Evolutionary conservation across 2,797 vertebrate genomes (phyloP), one percentile per base, ranked within the genome.

Genomic region (Pagetopsis macropterus): DNA sequence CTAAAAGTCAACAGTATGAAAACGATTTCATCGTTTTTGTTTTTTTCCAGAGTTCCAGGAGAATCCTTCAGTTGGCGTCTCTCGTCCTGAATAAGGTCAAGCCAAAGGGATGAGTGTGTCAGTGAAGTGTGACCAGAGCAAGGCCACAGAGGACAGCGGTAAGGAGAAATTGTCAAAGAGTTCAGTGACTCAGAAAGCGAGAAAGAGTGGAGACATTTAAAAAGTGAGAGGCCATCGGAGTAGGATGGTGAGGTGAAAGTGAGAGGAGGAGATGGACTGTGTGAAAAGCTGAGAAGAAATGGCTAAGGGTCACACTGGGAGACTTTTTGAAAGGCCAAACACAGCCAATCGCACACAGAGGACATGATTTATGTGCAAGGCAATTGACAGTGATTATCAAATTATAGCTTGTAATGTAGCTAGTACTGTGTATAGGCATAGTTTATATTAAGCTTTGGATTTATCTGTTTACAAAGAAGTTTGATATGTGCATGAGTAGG

Each of bases 171-270:
- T 40, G 14, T 56, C 9, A 19, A 13, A 46, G 5, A 54, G 17
- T n/a, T 59, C 45, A 58, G 44, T 61, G 56, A 76, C 44, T 73
- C 11, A 64, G 45, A 62, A 57, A 69, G 40, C 2, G 11, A 64
- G 49, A 60, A 67, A 59, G 61, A 23, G 23, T 9, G 48, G 27
- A 61, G 31, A 58, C n/a, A 45, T 71, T 78, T 27, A 50, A 66
- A 33, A 66, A 70, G 50, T 3, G 58, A 57, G 70, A 74, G 50
- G 54, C 57, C 43, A 21, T 14, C 56, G 51, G 70, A 52, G 60
- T 27, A 46, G 60, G 31, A 65, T 31, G 52, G 10, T 4, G 41
- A 33, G 23, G 51, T 31, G 17, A 56, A 48, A 15, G 43, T 19
- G 44, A 68, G 59, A 68, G n/a, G 19, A 58, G 43, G 45, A 46